phyloP scores from a whole-genome alignment of 2,888 invertebrate species.

The Oconnorella tubifera region DNA sequence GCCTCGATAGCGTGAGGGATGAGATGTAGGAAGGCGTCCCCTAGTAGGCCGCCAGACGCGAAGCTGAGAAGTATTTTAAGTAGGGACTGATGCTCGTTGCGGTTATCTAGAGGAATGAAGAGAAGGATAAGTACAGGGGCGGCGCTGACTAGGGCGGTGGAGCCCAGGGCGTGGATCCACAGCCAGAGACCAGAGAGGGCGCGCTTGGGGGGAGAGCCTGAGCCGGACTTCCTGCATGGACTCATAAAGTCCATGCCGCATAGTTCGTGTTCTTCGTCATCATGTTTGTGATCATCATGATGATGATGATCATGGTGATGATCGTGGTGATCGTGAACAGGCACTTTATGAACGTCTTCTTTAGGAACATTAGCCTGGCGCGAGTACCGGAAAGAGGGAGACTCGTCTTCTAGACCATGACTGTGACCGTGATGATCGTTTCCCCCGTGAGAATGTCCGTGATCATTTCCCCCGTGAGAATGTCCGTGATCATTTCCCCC shows the following conservation, averaged over 20 bases:
- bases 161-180: constrained; percentile 79
- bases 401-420: constrained; percentile 57
- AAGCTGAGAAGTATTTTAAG: constrained; percentile 69
- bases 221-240: too few relatives aligned
- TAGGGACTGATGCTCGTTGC: constrained; percentile 74
- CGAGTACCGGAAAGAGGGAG: constrained; percentile 79
- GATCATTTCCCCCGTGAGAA: constrained; percentile 11
- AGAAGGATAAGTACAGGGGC: constrained; percentile 90
- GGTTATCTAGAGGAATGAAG: constrained; percentile 79
- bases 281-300: constrained; percentile 27
- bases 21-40: constrained; percentile 96
- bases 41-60: constrained; percentile 72
- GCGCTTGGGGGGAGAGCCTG: constrained; percentile 44
- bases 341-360: too few relatives aligned
- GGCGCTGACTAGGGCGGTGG: constrained; percentile 88
- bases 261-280: constrained; percentile 33
- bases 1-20: constrained; percentile 86
- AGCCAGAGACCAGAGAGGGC: constrained; percentile 53
- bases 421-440: constrained; percentile 25
- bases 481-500: constrained; percentile 11
- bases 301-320: constrained; percentile 33
- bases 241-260: constrained; percentile 20
- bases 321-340: constrained; percentile 57
- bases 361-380: constrained; percentile 65
- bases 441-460: constrained; percentile 12